These are phyloP conservation scores for Myiozetetes cayanensis DNA, from an alignment of 2,113 vertebrate genomes.

Conservation along the genomic window DNA sequence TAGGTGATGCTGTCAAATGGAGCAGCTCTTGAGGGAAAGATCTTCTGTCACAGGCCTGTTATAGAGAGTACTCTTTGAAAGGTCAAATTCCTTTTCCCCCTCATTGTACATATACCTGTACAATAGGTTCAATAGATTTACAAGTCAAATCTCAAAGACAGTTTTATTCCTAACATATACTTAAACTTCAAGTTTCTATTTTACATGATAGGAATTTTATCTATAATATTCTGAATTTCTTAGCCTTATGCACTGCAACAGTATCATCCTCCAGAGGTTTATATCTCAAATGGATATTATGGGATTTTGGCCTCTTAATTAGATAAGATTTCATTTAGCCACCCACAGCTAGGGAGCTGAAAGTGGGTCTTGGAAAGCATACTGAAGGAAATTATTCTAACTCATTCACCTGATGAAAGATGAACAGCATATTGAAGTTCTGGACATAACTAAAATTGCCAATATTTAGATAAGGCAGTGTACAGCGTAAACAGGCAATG, in stretches of 20 bases:
- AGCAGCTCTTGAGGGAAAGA: neutral
- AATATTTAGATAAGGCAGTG: neutral
- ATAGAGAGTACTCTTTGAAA: neutral
- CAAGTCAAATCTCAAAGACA: neutral
- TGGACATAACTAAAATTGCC: neutral
- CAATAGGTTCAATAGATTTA: neutral
- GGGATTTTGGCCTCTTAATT: neutral
- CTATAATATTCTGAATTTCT: neutral
- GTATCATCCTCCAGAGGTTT: neutral
- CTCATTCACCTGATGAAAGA: neutral
- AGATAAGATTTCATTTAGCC: neutral
- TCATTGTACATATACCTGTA: neutral
- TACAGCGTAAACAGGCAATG: neutral
- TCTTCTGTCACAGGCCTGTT: neutral
- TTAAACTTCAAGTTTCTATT: neutral
- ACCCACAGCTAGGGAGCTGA: neutral
- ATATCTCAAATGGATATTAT: neutral
- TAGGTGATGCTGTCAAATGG: neutral
- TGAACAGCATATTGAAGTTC: neutral
- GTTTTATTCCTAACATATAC: neutral
- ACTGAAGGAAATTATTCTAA: neutral
- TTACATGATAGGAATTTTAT: neutral
- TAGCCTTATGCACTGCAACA: neutral
- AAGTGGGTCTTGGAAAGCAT: neutral
- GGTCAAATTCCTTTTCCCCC: accelerated